A percentile compares a stretch with the other conserved stretches of the same genome.
Evolutionary conservation across 2,797 vertebrate species (phyloP).

Genomic region (Carduelis carduelis): DNA sequence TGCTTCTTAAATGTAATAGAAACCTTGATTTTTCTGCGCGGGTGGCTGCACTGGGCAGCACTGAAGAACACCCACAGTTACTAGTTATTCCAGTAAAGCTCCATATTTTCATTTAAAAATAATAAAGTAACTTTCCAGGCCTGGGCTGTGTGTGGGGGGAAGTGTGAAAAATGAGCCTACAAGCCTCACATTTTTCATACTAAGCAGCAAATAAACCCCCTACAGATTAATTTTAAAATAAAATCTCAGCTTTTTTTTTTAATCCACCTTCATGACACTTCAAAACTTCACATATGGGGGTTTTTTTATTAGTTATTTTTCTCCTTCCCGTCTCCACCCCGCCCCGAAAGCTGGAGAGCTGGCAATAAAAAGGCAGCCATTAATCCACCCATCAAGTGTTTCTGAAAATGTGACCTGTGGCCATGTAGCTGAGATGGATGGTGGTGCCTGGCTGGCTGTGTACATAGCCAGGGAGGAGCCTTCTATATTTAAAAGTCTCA

Average conservation of each 20-base stretch:
- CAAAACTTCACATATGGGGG: neutral
- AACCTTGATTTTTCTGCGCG: neutral
- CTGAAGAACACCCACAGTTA: neutral
- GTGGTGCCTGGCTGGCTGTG: conserved; percentile 19
- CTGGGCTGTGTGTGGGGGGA: neutral
- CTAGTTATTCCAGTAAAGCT: neutral
- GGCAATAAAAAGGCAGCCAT: conserved; percentile 25
- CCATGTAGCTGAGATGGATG: neutral
- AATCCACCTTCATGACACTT: neutral
- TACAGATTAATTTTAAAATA: neutral
- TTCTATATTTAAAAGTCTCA: conserved; percentile 43
- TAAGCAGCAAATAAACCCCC: neutral
- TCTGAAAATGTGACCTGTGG: conserved; percentile 27
- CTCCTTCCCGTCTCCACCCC: neutral
- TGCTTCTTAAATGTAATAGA: neutral
- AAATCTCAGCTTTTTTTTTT: neutral
- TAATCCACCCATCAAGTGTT: conserved; percentile 3
- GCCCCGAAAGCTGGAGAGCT: neutral
- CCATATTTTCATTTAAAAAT: conserved; percentile 22
- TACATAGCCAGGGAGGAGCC: conserved; percentile 22
- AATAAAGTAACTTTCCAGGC: neutral
- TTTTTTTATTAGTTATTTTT: neutral
- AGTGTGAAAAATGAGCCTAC: conserved; percentile 3
- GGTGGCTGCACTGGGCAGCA: neutral
- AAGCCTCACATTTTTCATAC: neutral